A percentile compares a stretch with the other conserved stretches of the same genome.
Conservation (phyloP, 1,140 invertebrate genomes). For the Ylistrum balloti region DNA sequence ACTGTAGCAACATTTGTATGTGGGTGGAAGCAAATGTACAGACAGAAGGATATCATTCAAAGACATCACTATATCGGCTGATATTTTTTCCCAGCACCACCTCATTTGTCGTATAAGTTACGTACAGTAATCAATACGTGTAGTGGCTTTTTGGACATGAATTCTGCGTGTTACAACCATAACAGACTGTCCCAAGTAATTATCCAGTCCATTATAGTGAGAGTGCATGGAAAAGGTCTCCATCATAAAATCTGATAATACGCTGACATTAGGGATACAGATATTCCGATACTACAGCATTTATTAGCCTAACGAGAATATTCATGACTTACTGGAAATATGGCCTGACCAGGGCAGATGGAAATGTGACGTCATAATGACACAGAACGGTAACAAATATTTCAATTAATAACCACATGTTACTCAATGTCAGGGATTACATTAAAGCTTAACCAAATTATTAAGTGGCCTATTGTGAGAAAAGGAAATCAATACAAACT, state of each 20-base stretch:
- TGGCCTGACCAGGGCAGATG: not conserved
- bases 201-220: not conserved
- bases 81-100: not conserved
- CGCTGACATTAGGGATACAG: not conserved
- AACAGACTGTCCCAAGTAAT: slow-evolving; percentile 26
- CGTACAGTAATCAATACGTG: not conserved
- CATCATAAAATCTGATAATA: slow-evolving; percentile 36
- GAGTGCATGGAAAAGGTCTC: slow-evolving; percentile 1
- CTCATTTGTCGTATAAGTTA: not conserved
- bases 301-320: not conserved
- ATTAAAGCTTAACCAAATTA: too few relatives aligned
- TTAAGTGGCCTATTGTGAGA: too few relatives aligned
- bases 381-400: not conserved
- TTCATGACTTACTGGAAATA: slow-evolving; percentile 11
- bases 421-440: too few relatives aligned
- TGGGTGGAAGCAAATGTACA: not conserved
- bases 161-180: not conserved
- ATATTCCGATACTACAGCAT: not conserved
- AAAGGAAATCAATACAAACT: not conserved
- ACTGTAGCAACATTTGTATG: not conserved
- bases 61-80: not conserved
- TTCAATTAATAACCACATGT: not conserved
- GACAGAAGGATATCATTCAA: not conserved
- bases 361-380: not conserved
- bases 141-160: not conserved